phyloP scores from a whole-genome alignment of 2,113 vertebrate genomes.

The Neotragus pygmaeus region DNA sequence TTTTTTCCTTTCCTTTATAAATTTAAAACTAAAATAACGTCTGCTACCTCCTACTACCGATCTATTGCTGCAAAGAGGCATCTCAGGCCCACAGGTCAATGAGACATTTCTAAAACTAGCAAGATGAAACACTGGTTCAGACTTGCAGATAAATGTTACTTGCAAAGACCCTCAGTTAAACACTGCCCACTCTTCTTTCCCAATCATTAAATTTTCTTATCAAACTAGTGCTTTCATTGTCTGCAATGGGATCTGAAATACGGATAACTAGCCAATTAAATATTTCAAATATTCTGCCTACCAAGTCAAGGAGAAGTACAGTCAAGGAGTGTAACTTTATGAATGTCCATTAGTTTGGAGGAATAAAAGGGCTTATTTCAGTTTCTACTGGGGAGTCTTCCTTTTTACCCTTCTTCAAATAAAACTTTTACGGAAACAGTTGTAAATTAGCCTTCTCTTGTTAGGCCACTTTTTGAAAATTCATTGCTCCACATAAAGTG shows the following conservation, averaged over 20 bases:
- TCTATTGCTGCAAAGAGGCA: conserved; percentile 26
- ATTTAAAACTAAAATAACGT: conserved; percentile 62
- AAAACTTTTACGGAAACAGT: background rate
- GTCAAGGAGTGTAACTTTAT: background rate
- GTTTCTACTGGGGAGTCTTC: background rate
- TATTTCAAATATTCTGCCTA: conserved; percentile 42
- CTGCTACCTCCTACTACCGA: conserved; percentile 33
- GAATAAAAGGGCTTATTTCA: background rate
- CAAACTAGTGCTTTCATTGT: conserved; percentile 25
- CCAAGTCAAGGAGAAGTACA: background rate
- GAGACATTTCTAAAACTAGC: conserved; percentile 32
- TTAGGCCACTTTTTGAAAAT: conserved; percentile 15
- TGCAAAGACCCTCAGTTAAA: conserved; percentile 14
- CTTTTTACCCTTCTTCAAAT: background rate
- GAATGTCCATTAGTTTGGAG: background rate
- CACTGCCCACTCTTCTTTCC: background rate
- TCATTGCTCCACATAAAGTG: background rate
- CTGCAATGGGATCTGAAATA: conserved; percentile 13
- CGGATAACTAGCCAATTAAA: conserved; percentile 35
- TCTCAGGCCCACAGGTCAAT: conserved; percentile 39
- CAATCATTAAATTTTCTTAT: conserved; percentile 39
- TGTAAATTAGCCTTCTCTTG: background rate
- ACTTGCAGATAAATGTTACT: conserved; percentile 38
- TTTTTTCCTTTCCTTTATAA: conserved; percentile 40
- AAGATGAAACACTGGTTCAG: conserved; percentile 33